A percentile compares a stretch with the other conserved stretches of the same genome.
Conservation (phyloP, 2,113 vertebrate species). For the Platysternon megacephalum region DNA sequence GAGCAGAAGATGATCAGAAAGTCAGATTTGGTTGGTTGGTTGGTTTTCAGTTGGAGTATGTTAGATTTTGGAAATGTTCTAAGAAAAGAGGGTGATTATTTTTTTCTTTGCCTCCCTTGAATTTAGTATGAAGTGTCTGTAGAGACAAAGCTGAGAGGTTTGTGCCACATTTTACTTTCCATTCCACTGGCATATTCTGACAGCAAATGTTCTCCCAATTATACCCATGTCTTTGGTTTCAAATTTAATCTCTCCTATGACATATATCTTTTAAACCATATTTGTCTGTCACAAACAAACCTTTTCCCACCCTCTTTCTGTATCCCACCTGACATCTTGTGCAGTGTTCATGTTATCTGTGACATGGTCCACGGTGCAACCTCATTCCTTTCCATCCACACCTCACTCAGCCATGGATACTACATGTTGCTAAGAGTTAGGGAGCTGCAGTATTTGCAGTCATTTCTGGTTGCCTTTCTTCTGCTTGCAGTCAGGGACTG, state of each 20-base stretch:
- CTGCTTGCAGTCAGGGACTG: not conserved
- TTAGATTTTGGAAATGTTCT: not conserved
- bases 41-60: not conserved
- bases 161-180: not conserved
- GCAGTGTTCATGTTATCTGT: not conserved
- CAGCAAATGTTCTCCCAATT: not conserved
- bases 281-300: not conserved
- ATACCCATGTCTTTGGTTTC: not conserved
- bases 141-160: not conserved
- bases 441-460: not conserved
- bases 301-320: not conserved
- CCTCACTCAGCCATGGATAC: not conserved
- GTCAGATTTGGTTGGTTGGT: not conserved
- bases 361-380: not conserved
- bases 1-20: not conserved
- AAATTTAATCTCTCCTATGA: not conserved
- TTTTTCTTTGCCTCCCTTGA: not conserved
- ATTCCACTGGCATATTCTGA: not conserved
- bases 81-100: not conserved
- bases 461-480: not conserved
- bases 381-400: not conserved
- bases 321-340: not conserved
- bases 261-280: not conserved
- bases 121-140: not conserved
- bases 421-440: not conserved